Evolutionary conservation across 1,140 invertebrate genomes (phyloP), one percentile per base, ranked within the genome.

Genomic region (Eufriesea mexicana): DNA sequence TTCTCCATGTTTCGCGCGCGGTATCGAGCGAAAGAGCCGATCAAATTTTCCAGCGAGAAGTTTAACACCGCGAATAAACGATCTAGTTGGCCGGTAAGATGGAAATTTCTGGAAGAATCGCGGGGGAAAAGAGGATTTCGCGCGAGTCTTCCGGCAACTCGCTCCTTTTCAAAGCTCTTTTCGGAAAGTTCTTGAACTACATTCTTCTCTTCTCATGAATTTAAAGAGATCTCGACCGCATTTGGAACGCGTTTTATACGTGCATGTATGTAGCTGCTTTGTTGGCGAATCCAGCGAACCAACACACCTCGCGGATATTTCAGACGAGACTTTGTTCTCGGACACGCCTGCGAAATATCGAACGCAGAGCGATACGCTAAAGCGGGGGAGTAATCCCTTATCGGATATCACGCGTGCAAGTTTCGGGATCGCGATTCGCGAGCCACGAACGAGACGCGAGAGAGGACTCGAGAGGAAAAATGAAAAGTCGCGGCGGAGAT

Each of bases 181-280:
- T 79, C 42, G 42, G 49, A 66, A 79, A 73, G 82, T 78, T 83
- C 74, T 77, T 77, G 45, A 83, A 83, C 66, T 67, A 78, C 28
- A 79, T 84, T 72, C 66, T 35, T 71, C 67, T 72, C 59, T 78
- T 84, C 83, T 87, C 86, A 80, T 78, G 84, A 80, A 88, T 88
- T 84, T 84, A 84, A 79, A 84, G 72, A 87, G 86, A 74, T 88
- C 86, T 82, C 74, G 83, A 82, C 59, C 61, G 81, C 75, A 49
- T 79, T 84, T 49, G 23, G 51, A 51, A 75, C 35, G 42, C 55
- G 74, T 64, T 47, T 57, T 28, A 54, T 45, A 57, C 18, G 49
- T 14, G 12, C 16, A 47, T n/a, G n/a, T 23, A 35, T 25, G 45
- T 61, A 51, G n/a, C 28, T 28, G 62, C 64, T 77, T 84, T 42